phyloP scores from a whole-genome alignment of 2,888 invertebrate species.

The Sepiola atlantica region DNA sequence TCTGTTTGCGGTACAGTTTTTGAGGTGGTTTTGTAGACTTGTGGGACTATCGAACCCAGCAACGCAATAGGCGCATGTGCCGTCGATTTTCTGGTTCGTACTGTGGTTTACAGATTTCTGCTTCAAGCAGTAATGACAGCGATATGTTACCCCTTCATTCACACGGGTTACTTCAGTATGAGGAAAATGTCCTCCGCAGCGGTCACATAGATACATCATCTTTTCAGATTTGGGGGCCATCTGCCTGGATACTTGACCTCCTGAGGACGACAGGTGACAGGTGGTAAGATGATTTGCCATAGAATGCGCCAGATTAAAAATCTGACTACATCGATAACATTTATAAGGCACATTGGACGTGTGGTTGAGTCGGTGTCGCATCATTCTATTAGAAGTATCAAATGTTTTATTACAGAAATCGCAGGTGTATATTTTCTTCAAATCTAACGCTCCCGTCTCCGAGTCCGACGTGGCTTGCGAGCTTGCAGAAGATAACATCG shows the following conservation, averaged over 20 bases:
- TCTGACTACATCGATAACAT: neutral
- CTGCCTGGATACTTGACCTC: neutral
- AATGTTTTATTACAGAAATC: constrained; percentile 39
- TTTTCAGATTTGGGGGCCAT: neutral
- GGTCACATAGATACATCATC: neutral
- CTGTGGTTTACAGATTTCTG: neutral
- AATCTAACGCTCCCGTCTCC: neutral
- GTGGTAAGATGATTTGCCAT: neutral
- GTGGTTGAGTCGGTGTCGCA: neutral
- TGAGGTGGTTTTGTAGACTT: neutral
- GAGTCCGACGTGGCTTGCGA: no score
- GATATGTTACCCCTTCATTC: neutral
- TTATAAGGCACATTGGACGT: constrained; percentile 35
- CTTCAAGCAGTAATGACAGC: neutral
- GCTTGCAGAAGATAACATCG: neutral
- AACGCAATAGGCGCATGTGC: neutral
- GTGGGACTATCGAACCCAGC: neutral
- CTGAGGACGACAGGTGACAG: neutral
- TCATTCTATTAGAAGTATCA: neutral
- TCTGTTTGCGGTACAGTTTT: neutral
- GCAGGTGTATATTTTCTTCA: neutral
- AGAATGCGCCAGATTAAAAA: neutral
- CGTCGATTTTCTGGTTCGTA: neutral
- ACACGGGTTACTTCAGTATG: neutral
- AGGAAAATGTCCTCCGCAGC: constrained; percentile 34